Evolutionary conservation across 1,140 invertebrate genomes (phyloP), one percentile per base, ranked within the genome.

Genomic region (Aphelenchoides fujianensis): DNA sequence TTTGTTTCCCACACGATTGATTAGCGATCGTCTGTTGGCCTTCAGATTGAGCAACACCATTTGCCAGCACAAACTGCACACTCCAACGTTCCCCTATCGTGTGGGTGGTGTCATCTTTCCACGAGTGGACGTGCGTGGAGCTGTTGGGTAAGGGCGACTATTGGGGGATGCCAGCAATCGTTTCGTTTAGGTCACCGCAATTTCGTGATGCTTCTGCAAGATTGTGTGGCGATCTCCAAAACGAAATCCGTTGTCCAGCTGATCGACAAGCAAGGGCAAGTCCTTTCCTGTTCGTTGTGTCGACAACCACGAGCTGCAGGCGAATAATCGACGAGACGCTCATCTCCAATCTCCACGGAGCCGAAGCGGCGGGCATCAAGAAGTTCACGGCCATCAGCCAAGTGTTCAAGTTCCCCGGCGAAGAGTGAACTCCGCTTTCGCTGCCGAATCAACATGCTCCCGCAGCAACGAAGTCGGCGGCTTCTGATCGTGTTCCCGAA

Each of bases 341-440:
- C 5, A 59, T 59, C 34, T 59, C 55, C 5, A 59, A 59, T 59
- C 23, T 59, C 27, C 55, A 59, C 55, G 19, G 19, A 30, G 55
- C 5, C 55, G 55, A 7, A 7, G 55, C 5, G 7, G 5, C 28
- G 12, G 55, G 55, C 12, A 5, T 19, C 5, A 5, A 59, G 19
- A 59, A 59, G 55, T 59, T 59, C 55, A 59, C 55, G 34, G 55
- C 55, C 5, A 5, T 59, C 55, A 59, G 55, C 34, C 55, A 59
- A 23, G 34, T 59, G 12, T 59, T 59, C 19, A 59, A 59, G 55
- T 59, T 59, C 34, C 55, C 55, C 5, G 55, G 55, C 19, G 55
- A 59, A 59, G 34, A 5, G 5, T n/a, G 55, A 59, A 5, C 28
- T 59, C 34, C 55, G 55, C 23, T 59, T 59, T 19, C 55, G 55